These are phyloP conservation scores for Nemapogon koenigi DNA, from an alignment of 2,888 invertebrate genomes.

Conservation along the genomic window DNA sequence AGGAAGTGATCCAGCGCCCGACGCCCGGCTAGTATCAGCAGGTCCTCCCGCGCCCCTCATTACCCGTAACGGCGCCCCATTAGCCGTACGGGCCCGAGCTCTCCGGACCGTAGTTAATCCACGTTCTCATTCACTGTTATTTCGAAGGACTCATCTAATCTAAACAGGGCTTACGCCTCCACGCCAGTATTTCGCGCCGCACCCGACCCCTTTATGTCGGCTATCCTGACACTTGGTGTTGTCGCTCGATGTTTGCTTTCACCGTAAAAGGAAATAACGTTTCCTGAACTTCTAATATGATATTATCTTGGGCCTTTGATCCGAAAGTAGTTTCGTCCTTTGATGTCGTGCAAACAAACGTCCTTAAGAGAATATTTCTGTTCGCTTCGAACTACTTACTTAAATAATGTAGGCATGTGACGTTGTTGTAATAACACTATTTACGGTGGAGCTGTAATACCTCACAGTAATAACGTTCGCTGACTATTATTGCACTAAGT, in stretches of 20 bases:
- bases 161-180: conserved; percentile 63
- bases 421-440: too few relatives aligned
- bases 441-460: too few relatives aligned
- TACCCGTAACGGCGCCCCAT: conserved; percentile 59
- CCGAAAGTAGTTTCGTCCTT: too few relatives aligned
- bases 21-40: not conserved
- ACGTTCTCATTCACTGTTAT: conserved; percentile 66
- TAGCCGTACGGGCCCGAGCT: conserved; percentile 60
- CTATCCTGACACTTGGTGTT: conserved; percentile 44
- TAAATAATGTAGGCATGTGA: not conserved
- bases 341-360: too few relatives aligned
- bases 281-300: conserved; percentile 47
- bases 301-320: too few relatives aligned
- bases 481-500: conserved; percentile 21
- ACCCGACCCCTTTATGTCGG: conserved; percentile 59
- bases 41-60: conserved; percentile 45
- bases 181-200: conserved; percentile 56
- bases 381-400: too few relatives aligned
- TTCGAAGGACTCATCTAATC: conserved; percentile 65
- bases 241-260: conserved; percentile 40
- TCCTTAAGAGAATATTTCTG: not conserved
- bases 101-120: conserved; percentile 64
- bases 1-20: too few relatives aligned
- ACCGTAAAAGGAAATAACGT: conserved; percentile 54
- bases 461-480: too few relatives aligned